Conservation (phyloP, 2,888 invertebrate genomes). For the Andrena minutula region DNA sequence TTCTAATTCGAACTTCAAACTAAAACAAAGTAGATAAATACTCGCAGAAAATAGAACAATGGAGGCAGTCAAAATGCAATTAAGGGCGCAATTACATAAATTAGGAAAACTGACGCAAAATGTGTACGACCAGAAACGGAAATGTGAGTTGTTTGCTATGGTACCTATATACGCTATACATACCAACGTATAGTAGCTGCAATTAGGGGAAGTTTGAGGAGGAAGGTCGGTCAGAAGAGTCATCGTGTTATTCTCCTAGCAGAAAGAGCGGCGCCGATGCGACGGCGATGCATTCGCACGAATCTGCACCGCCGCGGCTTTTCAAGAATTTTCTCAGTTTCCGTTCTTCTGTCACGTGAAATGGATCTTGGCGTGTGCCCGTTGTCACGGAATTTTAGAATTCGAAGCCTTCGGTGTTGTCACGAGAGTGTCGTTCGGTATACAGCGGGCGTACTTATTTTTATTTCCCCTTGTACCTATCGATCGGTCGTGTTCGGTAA, state of each 20-base stretch:
- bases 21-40: no score
- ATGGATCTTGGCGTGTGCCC: background rate
- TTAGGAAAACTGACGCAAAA: no score
- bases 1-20: no score
- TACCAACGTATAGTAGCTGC: background rate
- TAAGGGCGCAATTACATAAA: no score
- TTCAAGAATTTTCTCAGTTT: conserved; percentile 52
- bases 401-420: background rate
- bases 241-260: conserved; percentile 58
- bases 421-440: background rate
- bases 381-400: conserved; percentile 5
- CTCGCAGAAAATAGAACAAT: no score
- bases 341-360: conserved; percentile 24
- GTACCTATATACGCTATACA: background rate
- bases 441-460: background rate
- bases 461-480: background rate
- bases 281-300: conserved; percentile 66
- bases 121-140: no score
- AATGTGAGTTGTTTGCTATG: no score
- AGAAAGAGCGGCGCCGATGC: conserved; percentile 70
- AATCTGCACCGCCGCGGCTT: conserved; percentile 50
- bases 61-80: no score
- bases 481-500: conserved; percentile 4
- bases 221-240: conserved; percentile 62
- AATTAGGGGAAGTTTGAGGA: conserved; percentile 32